Evolutionary conservation across 2,113 vertebrate species (phyloP).

Genomic region (Neogobius melanostomus): DNA sequence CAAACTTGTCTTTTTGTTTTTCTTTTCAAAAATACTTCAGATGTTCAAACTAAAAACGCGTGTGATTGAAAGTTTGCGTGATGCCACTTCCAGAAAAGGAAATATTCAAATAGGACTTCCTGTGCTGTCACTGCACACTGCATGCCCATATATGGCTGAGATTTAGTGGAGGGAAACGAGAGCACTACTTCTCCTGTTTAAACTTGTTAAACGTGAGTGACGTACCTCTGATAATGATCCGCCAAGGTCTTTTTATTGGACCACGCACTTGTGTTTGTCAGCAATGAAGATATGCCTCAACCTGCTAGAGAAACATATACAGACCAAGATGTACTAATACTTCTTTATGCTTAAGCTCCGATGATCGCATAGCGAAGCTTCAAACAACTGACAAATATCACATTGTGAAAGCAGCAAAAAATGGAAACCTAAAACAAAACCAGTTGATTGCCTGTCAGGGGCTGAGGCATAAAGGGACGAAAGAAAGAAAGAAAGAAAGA

Average conservation of each 20-base stretch:
- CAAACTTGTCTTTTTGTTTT: too few relatives aligned
- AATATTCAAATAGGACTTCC: conserved; percentile 61
- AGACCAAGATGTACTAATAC: neutral
- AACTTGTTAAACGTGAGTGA: conserved; percentile 42
- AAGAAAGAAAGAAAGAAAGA: too few relatives aligned
- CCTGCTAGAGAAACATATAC: conserved; percentile 25
- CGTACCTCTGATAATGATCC: conserved; percentile 38
- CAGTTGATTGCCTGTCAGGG: too few relatives aligned
- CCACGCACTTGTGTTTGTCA: conserved; percentile 10
- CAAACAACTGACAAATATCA: too few relatives aligned
- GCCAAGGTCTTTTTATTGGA: conserved; percentile 14
- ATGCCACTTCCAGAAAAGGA: neutral
- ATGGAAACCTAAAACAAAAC: too few relatives aligned
- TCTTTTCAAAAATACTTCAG: conserved; percentile 2
- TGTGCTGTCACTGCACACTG: conserved; percentile 43
- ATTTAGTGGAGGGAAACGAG: conserved; percentile 49
- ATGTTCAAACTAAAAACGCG: neutral
- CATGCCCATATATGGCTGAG: conserved; percentile 74
- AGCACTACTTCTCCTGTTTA: conserved; percentile 60
- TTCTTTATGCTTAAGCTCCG: neutral
- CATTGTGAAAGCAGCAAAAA: too few relatives aligned
- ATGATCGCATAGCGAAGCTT: neutral
- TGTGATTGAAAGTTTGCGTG: neutral
- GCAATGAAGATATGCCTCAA: conserved; percentile 30
- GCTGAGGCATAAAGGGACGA: too few relatives aligned